These are phyloP conservation scores for Betta splendens DNA, from an alignment of 2,797 vertebrate genomes.

Conservation along the genomic window DNA sequence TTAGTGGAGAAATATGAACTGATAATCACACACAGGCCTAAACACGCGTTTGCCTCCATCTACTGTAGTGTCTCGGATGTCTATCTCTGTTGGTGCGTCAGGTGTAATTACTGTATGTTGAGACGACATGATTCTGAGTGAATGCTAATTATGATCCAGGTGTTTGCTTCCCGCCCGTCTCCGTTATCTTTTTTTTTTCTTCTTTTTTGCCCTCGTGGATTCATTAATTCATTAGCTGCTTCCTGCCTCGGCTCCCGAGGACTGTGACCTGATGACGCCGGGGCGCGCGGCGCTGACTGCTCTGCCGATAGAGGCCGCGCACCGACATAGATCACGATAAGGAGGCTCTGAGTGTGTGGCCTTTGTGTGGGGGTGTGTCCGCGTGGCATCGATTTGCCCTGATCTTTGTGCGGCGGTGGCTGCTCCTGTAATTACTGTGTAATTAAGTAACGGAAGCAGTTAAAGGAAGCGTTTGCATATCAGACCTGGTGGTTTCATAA, in stretches of 20 bases:
- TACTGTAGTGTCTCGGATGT: background rate
- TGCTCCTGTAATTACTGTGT: conserved; percentile 51
- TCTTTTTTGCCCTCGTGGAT: conserved; percentile 12
- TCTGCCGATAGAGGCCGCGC: conserved; percentile 60
- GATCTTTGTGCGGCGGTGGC: conserved; percentile 38
- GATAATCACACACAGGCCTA: background rate
- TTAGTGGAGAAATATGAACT: background rate
- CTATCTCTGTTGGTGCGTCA: background rate
- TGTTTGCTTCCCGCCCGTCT: background rate
- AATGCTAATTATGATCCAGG: conserved; percentile 1
- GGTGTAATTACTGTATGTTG: background rate
- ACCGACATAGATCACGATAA: conserved; percentile 67
- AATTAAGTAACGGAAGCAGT: too few species aligned
- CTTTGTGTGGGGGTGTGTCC: conserved; percentile 9
- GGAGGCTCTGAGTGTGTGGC: conserved; percentile 24
- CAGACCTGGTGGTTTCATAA: too few species aligned
- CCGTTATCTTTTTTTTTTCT: too few species aligned
- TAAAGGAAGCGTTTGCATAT: too few species aligned
- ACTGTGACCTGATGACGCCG: conserved; percentile 54
- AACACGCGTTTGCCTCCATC: background rate
- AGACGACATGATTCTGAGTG: background rate
- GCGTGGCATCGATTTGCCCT: conserved; percentile 52
- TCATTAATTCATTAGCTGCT: too few species aligned
- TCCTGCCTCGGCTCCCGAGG: conserved; percentile 3
- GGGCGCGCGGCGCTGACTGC: conserved; percentile 33